phyloP scores from a whole-genome alignment of 1,140 invertebrate species.

The Calycopis cecrops region DNA sequence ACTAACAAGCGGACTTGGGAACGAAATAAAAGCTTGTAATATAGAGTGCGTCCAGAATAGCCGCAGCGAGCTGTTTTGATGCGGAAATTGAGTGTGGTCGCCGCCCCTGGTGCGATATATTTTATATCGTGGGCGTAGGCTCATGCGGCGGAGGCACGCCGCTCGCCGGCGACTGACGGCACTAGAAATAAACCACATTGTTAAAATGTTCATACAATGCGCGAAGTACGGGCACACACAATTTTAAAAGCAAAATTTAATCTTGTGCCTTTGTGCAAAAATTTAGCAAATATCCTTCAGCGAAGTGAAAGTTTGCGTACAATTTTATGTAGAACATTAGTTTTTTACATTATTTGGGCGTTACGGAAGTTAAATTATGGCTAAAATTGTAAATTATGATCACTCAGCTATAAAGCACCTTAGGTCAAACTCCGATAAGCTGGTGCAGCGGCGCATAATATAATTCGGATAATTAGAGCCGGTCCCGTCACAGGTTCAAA shows the following conservation, averaged over 20 bases:
- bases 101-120: slow-evolving; percentile 27
- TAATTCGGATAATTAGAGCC: no score
- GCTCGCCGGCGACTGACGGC: slow-evolving; percentile 20
- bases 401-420: no score
- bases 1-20: neutral
- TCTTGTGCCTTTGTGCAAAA: slow-evolving; percentile 5
- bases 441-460: no score
- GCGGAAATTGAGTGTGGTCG: slow-evolving; percentile 45
- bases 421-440: no score
- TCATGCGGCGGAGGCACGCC: slow-evolving; percentile 4
- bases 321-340: neutral
- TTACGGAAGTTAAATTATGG: no score
- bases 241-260: slow-evolving; percentile 12
- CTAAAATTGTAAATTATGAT: no score
- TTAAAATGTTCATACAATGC: slow-evolving; percentile 13
- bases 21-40: neutral
- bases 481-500: no score
- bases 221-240: neutral
- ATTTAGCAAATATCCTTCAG: neutral
- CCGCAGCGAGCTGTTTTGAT: slow-evolving; percentile 26
- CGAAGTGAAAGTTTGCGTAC: slow-evolving; percentile 4
- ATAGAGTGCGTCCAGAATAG: slow-evolving; percentile 12
- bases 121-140: slow-evolving; percentile 26
- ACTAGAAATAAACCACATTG: slow-evolving; percentile 21
- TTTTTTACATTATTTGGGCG: no score